A percentile compares a stretch with the other conserved stretches of the same genome.
These are phyloP conservation scores for Apamea monoglypha DNA, from an alignment of 2,888 invertebrate species.

Conservation along the genomic window DNA sequence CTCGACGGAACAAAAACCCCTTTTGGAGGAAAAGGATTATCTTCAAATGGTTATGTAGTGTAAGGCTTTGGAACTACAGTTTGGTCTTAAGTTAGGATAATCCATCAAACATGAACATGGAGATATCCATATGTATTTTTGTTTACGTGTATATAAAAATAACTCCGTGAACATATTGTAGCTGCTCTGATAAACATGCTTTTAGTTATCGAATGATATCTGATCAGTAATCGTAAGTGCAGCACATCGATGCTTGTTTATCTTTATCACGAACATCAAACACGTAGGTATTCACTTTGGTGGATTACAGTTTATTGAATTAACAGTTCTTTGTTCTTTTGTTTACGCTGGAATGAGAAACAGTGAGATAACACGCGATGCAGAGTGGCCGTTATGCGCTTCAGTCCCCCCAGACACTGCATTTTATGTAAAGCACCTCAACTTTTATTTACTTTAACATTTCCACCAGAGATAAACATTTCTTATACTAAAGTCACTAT, in stretches of 20 bases:
- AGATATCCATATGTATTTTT: slow-evolving; percentile 53
- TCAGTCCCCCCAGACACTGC: slow-evolving; percentile 27
- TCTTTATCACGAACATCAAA: slow-evolving; percentile 56
- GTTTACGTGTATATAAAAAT: slow-evolving; percentile 61
- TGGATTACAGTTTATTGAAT: slow-evolving; percentile 40
- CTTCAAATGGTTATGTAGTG: slow-evolving; percentile 36
- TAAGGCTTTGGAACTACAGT: slow-evolving; percentile 31
- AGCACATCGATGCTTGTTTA: slow-evolving; percentile 41
- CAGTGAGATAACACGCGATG: slow-evolving; percentile 37
- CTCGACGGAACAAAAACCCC: slow-evolving; percentile 2
- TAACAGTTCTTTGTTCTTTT: slow-evolving; percentile 48
- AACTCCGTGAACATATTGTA: slow-evolving; percentile 45
- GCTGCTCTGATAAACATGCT: slow-evolving; percentile 65
- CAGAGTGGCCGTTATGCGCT: slow-evolving; percentile 36
- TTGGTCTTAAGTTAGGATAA: slow-evolving; percentile 40
- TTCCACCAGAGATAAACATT: slow-evolving; percentile 14
- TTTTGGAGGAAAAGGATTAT: slow-evolving; percentile 6
- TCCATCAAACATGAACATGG: slow-evolving; percentile 62
- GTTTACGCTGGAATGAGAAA: slow-evolving; percentile 15
- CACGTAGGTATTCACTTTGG: slow-evolving; percentile 42
- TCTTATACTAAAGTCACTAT: slow-evolving; percentile 14
- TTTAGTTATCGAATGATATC: slow-evolving; percentile 69
- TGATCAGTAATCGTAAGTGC: slow-evolving; percentile 60
- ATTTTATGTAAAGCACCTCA: slow-evolving; percentile 38
- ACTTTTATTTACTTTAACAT: slow-evolving; percentile 27